These are phyloP conservation scores for Ectemnius cavifrons DNA, from an alignment of 2,888 invertebrate species.

Conservation along the genomic window DNA sequence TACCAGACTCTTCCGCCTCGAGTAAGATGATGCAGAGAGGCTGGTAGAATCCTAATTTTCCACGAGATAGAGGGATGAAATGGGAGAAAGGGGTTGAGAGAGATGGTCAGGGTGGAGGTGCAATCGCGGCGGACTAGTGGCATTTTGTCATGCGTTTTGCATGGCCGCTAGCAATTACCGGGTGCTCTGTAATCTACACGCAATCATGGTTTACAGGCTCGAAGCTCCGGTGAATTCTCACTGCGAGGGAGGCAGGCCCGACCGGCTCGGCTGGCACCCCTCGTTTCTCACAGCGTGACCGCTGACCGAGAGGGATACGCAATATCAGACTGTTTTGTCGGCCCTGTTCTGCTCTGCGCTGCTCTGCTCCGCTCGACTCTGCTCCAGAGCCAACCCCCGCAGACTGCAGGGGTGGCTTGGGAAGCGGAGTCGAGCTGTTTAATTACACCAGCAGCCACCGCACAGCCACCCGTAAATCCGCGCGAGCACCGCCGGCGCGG, in stretches of 20 bases:
- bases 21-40: slow-evolving; percentile 40
- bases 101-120: not conserved
- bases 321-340: slow-evolving; percentile 62
- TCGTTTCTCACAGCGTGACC: slow-evolving; percentile 27
- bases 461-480: too few species aligned
- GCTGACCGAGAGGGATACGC: slow-evolving; percentile 54
- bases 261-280: slow-evolving; percentile 20
- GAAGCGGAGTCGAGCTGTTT: too few species aligned
- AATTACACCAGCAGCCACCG: too few species aligned
- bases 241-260: slow-evolving; percentile 32
- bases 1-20: slow-evolving; percentile 13
- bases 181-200: slow-evolving; percentile 74
- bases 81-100: not conserved
- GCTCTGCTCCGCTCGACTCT: too few species aligned
- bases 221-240: slow-evolving; percentile 64
- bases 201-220: slow-evolving; percentile 72
- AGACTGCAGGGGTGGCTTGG: not conserved
- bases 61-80: not conserved
- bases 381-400: too few species aligned
- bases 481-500: too few species aligned
- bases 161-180: slow-evolving; percentile 72
- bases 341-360: not conserved
- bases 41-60: slow-evolving; percentile 20
- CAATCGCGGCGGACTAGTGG: slow-evolving; percentile 31
- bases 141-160: slow-evolving; percentile 68